Conservation (phyloP, 2,113 vertebrate species). For the Hirundichthys speculiger region DNA sequence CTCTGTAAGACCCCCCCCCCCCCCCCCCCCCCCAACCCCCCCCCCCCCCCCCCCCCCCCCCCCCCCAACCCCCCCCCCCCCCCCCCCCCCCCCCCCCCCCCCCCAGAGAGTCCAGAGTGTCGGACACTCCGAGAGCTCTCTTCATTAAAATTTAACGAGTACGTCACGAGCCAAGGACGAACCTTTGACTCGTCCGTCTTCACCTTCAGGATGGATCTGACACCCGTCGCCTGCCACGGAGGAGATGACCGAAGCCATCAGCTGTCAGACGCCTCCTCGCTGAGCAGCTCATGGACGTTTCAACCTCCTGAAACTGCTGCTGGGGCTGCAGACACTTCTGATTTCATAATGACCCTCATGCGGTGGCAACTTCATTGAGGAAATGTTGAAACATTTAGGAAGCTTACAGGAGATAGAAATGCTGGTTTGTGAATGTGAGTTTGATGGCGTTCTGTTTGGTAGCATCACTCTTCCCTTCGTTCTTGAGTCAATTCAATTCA, state of each 20-base stretch:
- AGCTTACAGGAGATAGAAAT: too few relatives aligned
- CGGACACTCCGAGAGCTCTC: neutral
- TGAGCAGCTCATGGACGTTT: neutral
- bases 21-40: too few relatives aligned
- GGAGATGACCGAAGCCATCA: constrained; percentile 16
- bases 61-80: too few relatives aligned
- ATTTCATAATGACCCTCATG: neutral
- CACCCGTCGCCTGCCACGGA: neutral
- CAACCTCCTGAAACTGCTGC: neutral
- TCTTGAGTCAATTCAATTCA: too few relatives aligned
- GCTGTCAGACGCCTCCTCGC: constrained; percentile 7
- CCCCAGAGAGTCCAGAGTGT: neutral
- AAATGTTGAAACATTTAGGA: too few relatives aligned
- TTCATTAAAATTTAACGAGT: neutral
- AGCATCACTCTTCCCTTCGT: too few relatives aligned
- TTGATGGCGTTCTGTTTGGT: too few relatives aligned
- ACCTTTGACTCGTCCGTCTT: neutral
- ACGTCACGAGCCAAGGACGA: neutral
- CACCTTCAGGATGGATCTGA: constrained; percentile 11
- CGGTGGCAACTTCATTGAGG: neutral
- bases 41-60: too few relatives aligned
- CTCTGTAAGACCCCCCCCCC: too few relatives aligned
- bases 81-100: too few relatives aligned
- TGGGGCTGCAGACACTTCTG: neutral
- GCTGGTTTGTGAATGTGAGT: too few relatives aligned